Percentiles rank a stretch among this genome's conserved stretches.
phyloP scores from a whole-genome alignment of 2,113 vertebrate species.

The Microcebus lehilahytsara region DNA sequence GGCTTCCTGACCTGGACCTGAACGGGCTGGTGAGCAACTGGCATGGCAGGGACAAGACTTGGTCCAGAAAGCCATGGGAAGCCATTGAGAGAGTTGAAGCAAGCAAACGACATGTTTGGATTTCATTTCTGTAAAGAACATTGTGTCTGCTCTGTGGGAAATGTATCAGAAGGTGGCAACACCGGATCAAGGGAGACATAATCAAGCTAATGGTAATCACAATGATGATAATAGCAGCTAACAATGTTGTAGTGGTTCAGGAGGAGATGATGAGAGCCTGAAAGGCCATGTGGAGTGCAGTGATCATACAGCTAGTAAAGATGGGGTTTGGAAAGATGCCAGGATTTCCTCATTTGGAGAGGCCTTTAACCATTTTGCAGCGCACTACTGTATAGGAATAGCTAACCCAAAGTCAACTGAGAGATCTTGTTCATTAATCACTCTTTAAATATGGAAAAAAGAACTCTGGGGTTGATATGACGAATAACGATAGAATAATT shows the following conservation, averaged over 20 bases:
- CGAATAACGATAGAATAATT: neutral
- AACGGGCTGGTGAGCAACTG: neutral
- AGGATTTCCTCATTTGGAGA: neutral
- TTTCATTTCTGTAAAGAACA: slow-evolving; percentile 26
- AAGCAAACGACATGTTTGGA: neutral
- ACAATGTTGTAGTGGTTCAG: neutral
- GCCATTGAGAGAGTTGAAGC: neutral
- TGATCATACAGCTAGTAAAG: neutral
- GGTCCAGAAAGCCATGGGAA: neutral
- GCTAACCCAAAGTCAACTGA: neutral
- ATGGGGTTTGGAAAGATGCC: neutral
- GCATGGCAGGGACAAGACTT: neutral
- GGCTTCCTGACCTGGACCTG: neutral
- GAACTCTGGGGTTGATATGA: neutral
- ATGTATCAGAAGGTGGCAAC: neutral
- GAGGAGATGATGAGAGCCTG: neutral
- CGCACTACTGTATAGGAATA: neutral
- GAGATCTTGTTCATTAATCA: neutral
- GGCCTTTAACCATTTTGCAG: neutral
- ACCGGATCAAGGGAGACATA: neutral
- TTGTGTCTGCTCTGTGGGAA: neutral
- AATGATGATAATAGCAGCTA: neutral
- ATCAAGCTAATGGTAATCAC: neutral
- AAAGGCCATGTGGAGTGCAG: neutral
- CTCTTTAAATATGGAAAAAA: neutral